Evolutionary conservation across 2,888 invertebrate genomes (phyloP).

Genomic region (Eupithecia insigniata): DNA sequence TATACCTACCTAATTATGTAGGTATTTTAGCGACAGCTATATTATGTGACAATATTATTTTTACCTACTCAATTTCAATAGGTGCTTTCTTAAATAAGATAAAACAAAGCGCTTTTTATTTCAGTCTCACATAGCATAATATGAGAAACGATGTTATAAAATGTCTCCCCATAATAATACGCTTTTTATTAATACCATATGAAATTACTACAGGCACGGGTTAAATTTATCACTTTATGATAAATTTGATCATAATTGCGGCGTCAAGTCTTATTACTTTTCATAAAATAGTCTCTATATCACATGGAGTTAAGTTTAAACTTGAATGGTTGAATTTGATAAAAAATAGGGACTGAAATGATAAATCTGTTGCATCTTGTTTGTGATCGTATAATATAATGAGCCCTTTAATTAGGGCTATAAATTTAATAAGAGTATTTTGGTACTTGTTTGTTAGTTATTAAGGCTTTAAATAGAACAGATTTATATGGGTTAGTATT

Average conservation of each 20-base stretch:
- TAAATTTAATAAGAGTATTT: constrained; percentile 35
- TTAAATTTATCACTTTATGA: constrained; percentile 53
- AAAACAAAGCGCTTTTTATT: neutral
- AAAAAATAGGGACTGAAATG: constrained; percentile 40
- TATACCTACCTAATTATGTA: too few species aligned
- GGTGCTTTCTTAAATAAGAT: neutral
- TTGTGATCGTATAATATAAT: constrained; percentile 46
- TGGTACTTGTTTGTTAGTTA: constrained; percentile 3
- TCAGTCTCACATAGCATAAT: constrained; percentile 39
- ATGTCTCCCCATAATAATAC: constrained; percentile 63
- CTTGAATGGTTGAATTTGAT: constrained; percentile 1
- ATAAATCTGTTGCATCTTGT: constrained; percentile 49
- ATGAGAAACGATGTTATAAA: constrained; percentile 64
- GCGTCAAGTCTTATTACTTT: constrained; percentile 30
- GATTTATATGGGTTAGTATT: neutral
- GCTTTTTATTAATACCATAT: constrained; percentile 61
- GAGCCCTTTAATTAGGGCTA: constrained; percentile 45
- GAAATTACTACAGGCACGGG: constrained; percentile 60
- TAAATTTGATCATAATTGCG: constrained; percentile 46
- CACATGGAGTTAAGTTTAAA: constrained; percentile 26
- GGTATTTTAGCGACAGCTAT: too few species aligned
- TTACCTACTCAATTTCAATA: neutral
- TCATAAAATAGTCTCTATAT: constrained; percentile 21
- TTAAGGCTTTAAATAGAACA: constrained; percentile 14
- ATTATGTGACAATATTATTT: too few species aligned